These are phyloP conservation scores for Electrona antarctica DNA, from an alignment of 2,113 vertebrate species.

Conservation along the genomic window DNA sequence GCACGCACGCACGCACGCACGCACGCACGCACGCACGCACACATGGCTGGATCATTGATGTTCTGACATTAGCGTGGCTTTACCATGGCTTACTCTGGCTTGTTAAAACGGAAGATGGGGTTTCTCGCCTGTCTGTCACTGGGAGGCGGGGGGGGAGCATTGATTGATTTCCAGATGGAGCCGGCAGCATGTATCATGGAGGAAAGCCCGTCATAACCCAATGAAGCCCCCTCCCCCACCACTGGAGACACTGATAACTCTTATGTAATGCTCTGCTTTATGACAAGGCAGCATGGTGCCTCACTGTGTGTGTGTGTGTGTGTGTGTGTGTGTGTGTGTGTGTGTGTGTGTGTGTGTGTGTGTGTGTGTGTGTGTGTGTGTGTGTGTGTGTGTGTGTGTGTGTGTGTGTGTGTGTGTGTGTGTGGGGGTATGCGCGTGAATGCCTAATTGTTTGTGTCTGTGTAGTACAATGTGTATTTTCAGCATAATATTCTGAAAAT, in stretches of 20 bases:
- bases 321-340: too few species aligned
- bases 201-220: conserved; percentile 69
- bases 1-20: too few species aligned
- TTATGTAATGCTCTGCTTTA: conserved; percentile 61
- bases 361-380: too few species aligned
- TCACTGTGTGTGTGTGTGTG: neutral
- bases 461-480: too few species aligned
- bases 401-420: too few species aligned
- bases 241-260: conserved; percentile 37
- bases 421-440: too few species aligned
- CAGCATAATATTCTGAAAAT: too few species aligned
- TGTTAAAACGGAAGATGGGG: conserved; percentile 22
- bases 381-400: too few species aligned
- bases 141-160: conserved; percentile 47
- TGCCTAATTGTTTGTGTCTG: too few species aligned
- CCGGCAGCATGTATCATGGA: conserved; percentile 50
- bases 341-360: too few species aligned
- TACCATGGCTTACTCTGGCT: conserved; percentile 44
- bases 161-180: conserved; percentile 63
- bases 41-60: conserved; percentile 54
- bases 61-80: conserved; percentile 44
- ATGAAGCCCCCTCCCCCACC: conserved; percentile 49
- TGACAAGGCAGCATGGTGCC: conserved; percentile 44
- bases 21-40: neutral
- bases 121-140: conserved; percentile 19